Evolutionary conservation across 2,113 vertebrate genomes (phyloP).

Genomic region (Proteles cristata): DNA sequence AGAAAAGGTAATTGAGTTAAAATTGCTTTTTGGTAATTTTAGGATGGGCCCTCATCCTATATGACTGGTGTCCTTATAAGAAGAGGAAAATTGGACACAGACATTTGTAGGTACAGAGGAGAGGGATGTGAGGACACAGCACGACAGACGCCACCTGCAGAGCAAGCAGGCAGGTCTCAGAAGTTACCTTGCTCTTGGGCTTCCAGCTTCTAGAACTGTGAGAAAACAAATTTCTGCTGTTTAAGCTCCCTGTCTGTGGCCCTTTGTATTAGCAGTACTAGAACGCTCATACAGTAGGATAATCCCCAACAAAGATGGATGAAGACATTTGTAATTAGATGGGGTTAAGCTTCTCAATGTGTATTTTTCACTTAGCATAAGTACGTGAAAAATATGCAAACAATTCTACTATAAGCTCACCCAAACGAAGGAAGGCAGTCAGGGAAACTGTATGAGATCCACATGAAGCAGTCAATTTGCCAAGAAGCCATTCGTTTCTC

Average conservation of each 20-base stretch:
- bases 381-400: not conserved
- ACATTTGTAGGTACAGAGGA: too few relatives aligned
- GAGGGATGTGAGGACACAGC: too few relatives aligned
- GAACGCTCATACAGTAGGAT: too few relatives aligned
- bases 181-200: not conserved
- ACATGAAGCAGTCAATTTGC: not conserved
- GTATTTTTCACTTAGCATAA: not conserved
- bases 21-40: not conserved
- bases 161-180: not conserved
- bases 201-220: not conserved
- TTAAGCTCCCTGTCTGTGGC: not conserved
- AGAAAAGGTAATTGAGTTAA: not conserved
- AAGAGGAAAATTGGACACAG: not conserved
- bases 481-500: not conserved
- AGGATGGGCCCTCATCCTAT: not conserved
- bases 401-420: not conserved
- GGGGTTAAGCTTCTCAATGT: not conserved
- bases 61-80: not conserved
- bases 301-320: not conserved
- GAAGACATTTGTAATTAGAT: not conserved
- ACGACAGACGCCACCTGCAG: accelerated
- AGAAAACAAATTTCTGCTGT: not conserved
- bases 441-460: not conserved
- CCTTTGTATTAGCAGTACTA: not conserved
- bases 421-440: too few relatives aligned